These are phyloP conservation scores for Myodes glareolus DNA, from an alignment of 2,113 vertebrate species.

Conservation along the genomic window DNA sequence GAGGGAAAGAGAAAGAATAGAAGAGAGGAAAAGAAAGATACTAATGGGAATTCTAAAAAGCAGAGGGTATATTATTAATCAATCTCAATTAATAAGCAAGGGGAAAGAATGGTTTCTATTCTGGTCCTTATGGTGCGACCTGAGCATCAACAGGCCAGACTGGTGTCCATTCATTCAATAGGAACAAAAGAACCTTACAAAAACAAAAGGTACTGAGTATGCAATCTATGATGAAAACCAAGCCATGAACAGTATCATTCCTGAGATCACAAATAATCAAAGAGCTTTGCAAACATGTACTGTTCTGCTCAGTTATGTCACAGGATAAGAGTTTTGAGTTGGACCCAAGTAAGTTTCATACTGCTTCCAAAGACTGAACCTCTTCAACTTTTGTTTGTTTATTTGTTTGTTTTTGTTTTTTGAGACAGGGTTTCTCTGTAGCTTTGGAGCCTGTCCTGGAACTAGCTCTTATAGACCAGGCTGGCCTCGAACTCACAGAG, in stretches of 20 bases:
- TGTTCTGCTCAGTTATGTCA: background rate
- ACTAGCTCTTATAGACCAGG: too few relatives aligned
- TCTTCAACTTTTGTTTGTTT: slow-evolving; percentile 10
- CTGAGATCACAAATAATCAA: slow-evolving; percentile 45
- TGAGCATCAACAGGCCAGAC: background rate
- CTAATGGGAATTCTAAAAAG: slow-evolving; percentile 28
- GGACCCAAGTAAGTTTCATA: slow-evolving; percentile 35
- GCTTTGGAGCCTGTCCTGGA: too few relatives aligned
- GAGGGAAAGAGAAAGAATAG: too few relatives aligned
- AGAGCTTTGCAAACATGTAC: slow-evolving; percentile 56
- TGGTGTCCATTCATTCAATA: background rate
- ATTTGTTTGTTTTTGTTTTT: too few relatives aligned
- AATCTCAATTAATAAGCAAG: background rate
- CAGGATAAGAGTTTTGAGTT: slow-evolving; percentile 38
- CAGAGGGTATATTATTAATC: background rate
- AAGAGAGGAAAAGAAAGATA: background rate
- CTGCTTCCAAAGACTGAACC: slow-evolving; percentile 21
- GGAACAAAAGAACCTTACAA: background rate
- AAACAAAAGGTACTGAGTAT: background rate
- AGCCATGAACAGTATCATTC: slow-evolving; percentile 29
- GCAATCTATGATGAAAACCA: slow-evolving; percentile 32
- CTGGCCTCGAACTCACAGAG: too few relatives aligned
- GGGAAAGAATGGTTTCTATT: background rate
- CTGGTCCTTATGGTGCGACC: background rate
- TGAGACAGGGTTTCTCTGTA: too few relatives aligned